A percentile compares a stretch with the other conserved stretches of the same genome.
phyloP scores from a whole-genome alignment of 2,797 vertebrate genomes.

The Peromyscus melanophrys region DNA sequence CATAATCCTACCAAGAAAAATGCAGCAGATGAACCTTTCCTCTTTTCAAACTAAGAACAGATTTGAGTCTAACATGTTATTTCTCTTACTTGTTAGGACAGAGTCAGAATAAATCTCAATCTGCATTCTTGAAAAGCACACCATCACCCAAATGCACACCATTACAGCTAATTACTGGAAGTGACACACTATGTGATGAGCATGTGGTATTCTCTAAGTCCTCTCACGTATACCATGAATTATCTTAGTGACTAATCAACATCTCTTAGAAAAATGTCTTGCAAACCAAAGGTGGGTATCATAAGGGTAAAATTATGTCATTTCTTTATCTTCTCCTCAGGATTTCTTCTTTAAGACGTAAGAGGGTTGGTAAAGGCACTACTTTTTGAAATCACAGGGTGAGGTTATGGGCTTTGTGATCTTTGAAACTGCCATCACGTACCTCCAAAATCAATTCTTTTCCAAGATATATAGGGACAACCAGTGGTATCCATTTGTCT shows the following conservation, averaged over 20 bases:
- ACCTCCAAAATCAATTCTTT: constrained; percentile 40
- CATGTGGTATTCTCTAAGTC: background rate
- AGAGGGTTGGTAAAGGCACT: background rate
- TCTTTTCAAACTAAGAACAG: background rate
- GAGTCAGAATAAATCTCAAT: background rate
- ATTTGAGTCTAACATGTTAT: background rate
- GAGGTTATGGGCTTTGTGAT: background rate
- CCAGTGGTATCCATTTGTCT: background rate
- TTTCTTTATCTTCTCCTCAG: background rate
- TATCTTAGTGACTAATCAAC: background rate
- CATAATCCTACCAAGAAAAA: constrained; percentile 42
- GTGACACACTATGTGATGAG: background rate
- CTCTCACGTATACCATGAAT: background rate
- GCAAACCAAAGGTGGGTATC: background rate
- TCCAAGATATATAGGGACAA: background rate
- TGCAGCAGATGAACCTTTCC: background rate
- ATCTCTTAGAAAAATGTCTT: constrained; percentile 1
- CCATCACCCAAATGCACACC: background rate
- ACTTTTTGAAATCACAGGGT: background rate
- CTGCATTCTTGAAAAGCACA: background rate
- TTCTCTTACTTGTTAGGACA: constrained; percentile 37
- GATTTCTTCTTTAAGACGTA: background rate
- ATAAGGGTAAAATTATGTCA: background rate
- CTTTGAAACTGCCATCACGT: background rate
- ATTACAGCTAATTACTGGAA: background rate